Evolutionary conservation across 1,140 invertebrate genomes (phyloP), one percentile per base, ranked within the genome.

Genomic region (Notospermus geniculatus): DNA sequence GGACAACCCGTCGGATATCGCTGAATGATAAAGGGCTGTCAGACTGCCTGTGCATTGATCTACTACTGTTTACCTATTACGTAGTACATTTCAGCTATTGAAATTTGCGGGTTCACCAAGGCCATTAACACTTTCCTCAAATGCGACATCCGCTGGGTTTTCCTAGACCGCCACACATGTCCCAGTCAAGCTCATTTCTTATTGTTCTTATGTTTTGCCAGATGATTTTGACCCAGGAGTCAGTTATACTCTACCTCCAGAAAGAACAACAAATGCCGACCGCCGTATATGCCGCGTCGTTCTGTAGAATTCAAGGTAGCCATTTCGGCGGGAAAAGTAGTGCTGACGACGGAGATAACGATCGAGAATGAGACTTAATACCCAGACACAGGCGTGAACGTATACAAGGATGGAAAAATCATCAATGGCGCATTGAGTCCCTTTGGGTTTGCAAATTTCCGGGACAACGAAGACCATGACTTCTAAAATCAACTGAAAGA

Each of bases 221-320:
- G 13, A 13, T 17, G 13, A 11, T 23, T 11, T 23, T 17, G 50
- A 11, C 23, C 22, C 15, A 15, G 7, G 23, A 28, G 4, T 55
- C 27, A 7, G 2, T 7, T 7, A 50, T 25, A 39, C 29, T 23
- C 59, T 58, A 57, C 74, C 71, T 66, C 63, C 66, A 30, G 71
- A 74, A 29, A 68, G 68, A 15, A 74, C 65, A 19, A 67, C 36
- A 5, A 76, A 58, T 4, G 74, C 72, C 52, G 70, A 41, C 43
- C 70, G 56, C n/a, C 72, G 30, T 23, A 76, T 67, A 60, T 73
- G 62, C 32, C 68, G 50, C 1, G 74, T 76, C 43, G 53, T 61
- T 41, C 74, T 59, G 60, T 74, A 76, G 50, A 76, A 76, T 30
- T 73, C 69, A 25, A 76, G 54, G 53, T 76, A 76, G 17, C 74